These are phyloP conservation scores for Falco peregrinus DNA, from an alignment of 2,797 vertebrate species.

Conservation along the genomic window DNA sequence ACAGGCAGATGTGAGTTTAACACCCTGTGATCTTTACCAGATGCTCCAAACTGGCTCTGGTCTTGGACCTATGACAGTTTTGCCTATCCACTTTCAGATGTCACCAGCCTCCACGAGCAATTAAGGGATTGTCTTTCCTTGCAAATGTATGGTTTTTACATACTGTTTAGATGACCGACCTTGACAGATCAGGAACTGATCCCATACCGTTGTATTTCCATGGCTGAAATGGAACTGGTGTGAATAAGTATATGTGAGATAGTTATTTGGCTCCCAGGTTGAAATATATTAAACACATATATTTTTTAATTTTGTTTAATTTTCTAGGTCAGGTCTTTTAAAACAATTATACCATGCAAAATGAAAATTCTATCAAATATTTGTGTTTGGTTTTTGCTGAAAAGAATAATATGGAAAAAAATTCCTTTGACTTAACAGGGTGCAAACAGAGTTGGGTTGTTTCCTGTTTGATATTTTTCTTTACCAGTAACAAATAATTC, in stretches of 20 bases:
- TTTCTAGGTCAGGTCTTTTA: not conserved
- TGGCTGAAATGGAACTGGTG: not conserved
- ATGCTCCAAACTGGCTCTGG: constrained; percentile 51
- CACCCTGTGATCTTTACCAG: constrained; percentile 60
- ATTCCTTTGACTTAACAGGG: not conserved
- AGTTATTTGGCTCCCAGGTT: not conserved
- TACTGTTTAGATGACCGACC: not conserved
- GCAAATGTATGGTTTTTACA: not conserved
- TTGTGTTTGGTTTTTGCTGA: not conserved
- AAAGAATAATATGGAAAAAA: not conserved
- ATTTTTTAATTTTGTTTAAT: not conserved
- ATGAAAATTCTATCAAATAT: not conserved
- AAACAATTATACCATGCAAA: not conserved
- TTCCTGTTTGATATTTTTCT: not conserved
- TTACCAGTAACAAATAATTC: not conserved
- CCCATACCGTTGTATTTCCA: not conserved
- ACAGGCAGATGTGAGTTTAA: constrained; percentile 42
- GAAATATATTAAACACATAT: not conserved
- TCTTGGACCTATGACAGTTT: constrained; percentile 21
- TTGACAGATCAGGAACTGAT: not conserved
- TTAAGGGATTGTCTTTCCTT: not conserved
- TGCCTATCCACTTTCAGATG: constrained; percentile 57
- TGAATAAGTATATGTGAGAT: not conserved
- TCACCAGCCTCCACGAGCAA: constrained; percentile 48
- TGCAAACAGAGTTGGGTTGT: not conserved